Evolutionary conservation across 2,888 invertebrate genomes (phyloP).

Genomic region (Nomada lathburiana): DNA sequence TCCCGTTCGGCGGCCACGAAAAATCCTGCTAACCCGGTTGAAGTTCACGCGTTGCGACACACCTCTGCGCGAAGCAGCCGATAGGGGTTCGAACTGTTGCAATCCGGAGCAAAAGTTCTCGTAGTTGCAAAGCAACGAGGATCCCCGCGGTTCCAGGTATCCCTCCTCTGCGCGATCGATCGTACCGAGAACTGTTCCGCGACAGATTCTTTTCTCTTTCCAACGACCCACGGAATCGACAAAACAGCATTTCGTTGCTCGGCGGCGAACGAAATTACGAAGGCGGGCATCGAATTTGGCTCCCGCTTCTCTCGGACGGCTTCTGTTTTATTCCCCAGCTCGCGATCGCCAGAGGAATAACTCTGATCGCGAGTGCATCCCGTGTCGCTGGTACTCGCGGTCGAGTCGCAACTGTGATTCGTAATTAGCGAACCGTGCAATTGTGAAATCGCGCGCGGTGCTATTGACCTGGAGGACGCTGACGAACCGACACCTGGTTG

Average conservation of each 20-base stretch:
- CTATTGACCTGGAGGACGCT: conserved; percentile 79
- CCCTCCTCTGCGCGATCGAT: conserved; percentile 64
- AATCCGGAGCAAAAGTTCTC: conserved; percentile 66
- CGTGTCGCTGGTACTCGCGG: conserved; percentile 22
- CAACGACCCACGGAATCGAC: no score
- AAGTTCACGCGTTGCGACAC: conserved; percentile 48
- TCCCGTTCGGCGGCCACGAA: conserved; percentile 40
- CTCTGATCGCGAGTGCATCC: conserved; percentile 26
- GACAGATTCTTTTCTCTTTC: not conserved
- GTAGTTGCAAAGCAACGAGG: conserved; percentile 48
- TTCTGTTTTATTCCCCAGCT: not conserved
- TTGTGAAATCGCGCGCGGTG: conserved; percentile 81
- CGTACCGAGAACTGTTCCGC: conserved; percentile 40
- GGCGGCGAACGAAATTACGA: no score
- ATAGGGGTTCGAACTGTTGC: conserved; percentile 48
- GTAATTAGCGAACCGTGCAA: conserved; percentile 81
- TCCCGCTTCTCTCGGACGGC: no score
- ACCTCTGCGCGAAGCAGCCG: conserved; percentile 10
- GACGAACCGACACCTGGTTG: conserved; percentile 54
- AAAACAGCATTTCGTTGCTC: no score
- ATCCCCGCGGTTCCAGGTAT: conserved; percentile 54
- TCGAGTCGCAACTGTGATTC: conserved; percentile 75
- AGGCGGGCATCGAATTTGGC: no score
- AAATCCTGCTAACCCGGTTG: conserved; percentile 21
- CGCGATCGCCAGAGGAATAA: not conserved